Base-by-base conservation (phyloP, 2,888 invertebrate species). In the Chymomyza amoena region DNA sequence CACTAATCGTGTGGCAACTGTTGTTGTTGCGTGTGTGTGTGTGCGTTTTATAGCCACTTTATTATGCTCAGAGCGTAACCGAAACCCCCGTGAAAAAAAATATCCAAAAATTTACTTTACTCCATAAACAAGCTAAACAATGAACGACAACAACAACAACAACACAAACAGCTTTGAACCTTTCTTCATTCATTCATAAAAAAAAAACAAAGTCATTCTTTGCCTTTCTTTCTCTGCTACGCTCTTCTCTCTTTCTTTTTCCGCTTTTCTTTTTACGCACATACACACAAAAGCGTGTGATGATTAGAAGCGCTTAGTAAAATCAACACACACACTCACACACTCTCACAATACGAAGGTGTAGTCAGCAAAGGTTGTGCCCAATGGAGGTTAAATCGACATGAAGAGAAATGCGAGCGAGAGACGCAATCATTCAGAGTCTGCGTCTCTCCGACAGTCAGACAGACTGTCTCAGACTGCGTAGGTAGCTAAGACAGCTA, bases 1-100 rank as follows among this genome's bases (percentile, higher is more conserved):
- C 88, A 83, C 84, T 83, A 83, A 87, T 83, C 79, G 80, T 70
- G 70, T 75, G 82, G 78, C 82, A 84, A 85, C 81, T 87, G 81
- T 84, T 68, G 63, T 56, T 72, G 72, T 1, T 39, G 39, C 1
- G 39, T 13, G 25, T 25, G 4, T 25, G 36, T 36, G 39, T 45
- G 39, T 45, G 39, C 69, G 68, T 82, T 71, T 78, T 76, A 83
- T 76, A 76, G 69, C 66, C 84, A 81, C 82, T 78, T 85, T 80
- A 78, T 18, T 18, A 54, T 54, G 16, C 52, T 7, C 9, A 18
- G 15, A 54, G 52, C 52, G 18, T 54, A 18, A 54, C 52, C 7
- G 18, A 54, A 16, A 18, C 52, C 52, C 52, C 52, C 64, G 4
- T 25, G 16, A 63, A 63, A 63, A 32, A 63, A 63, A 32, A 63